Base-by-base conservation (phyloP, 1,140 invertebrate species). In the Plectrocnemia conspersa region DNA sequence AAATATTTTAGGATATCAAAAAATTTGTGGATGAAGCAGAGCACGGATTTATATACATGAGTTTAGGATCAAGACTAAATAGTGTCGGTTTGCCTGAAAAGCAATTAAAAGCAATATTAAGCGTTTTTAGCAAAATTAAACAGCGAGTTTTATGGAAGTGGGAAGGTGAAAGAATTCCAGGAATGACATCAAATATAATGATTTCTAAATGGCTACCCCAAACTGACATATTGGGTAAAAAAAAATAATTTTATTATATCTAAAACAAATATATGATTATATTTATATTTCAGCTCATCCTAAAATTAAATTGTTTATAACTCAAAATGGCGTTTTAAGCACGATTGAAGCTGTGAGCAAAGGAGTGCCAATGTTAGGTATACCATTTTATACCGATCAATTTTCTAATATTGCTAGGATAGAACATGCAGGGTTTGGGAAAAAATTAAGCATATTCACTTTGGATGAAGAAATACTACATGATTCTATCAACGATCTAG, bases 191-290 rank as follows among this genome's bases (percentile, higher is more conserved):
- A 0, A 88, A 88, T 70, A 69, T 89, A 0, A 72, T 79, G 38
- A 64, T 82, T 1, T 72, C 68, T 22, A 78, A 78, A 32, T 88
- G 86, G 85, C 65, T 86, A 3, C 84, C 84, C 0, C 85, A 89
- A 62, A 79, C 78, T 48, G 84, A 85, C 62, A 71, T 87, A 54
- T 66, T 86, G 58, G 78, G 82, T 84, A 66, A 32, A 9, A 32
- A 9, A n/a, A 32, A 32, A 9, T 32, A n/a, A 32, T 32, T 32
- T 32, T 32, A 32, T 32, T 32, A 9, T 32, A 41, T 7, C 15
- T 40, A 9, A 13, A 40, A 18, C n/a, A 29, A 29, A 29, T 21
- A 4, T 44, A 11, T 13, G 7, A n/a, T 13, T 29, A 41, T 24
- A 9, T 48, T 33, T 7, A 36, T 24, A 15, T 55, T 59, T 36